Base-by-base conservation (phyloP, 2,113 vertebrate genomes). In the Polyodon spathula region DNA sequence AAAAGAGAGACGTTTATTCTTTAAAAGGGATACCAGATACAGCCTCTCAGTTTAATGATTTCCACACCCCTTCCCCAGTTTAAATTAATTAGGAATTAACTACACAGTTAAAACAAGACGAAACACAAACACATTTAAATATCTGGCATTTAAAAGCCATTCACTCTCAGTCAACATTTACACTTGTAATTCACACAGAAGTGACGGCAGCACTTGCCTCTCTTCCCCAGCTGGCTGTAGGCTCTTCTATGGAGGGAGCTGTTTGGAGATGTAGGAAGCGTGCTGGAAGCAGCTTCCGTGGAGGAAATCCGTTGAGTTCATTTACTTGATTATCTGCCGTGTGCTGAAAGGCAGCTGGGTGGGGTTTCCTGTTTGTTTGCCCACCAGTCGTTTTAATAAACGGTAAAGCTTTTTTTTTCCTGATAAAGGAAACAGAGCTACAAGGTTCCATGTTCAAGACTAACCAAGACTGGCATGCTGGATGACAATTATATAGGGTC, bases 301-400 rank as follows among this genome's bases (percentile, higher is more conserved):
- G 15, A 48, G 62, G 40, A 61, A 50, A 58, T 52, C n/a, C 41
- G 37, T 54, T 57, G 38, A 48, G 60, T 66, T 64, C 65, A 53
- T 67, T 65, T 55, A 60, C 71, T 68, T 82, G 79, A 88, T 86
- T 79, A 77, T 72, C 69, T 50, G 12, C 48, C 6, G 48, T 50
- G 12, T 50, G 14, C 14, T 10, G 48, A 50, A 11, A 50, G 15
- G 48, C 12, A 4, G 15, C 48, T 8, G 12, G 7, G 48, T 3
- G 48, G 48, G 48, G 12, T 6, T 6, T n/a, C 48, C 48, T 3
- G 48, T 11, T n/a, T 50, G 48, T 50, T n/a, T 6, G 48, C 12
- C 48, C 48, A 50, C 48, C 48, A 14, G 48, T 48, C 37, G 51
- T 41, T 58, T n/a, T 41, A 58, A 58, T 16, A 58, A 41, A 38